phyloP scores from a whole-genome alignment of 2,797 vertebrate genomes.

The Xenopus petersii region DNA sequence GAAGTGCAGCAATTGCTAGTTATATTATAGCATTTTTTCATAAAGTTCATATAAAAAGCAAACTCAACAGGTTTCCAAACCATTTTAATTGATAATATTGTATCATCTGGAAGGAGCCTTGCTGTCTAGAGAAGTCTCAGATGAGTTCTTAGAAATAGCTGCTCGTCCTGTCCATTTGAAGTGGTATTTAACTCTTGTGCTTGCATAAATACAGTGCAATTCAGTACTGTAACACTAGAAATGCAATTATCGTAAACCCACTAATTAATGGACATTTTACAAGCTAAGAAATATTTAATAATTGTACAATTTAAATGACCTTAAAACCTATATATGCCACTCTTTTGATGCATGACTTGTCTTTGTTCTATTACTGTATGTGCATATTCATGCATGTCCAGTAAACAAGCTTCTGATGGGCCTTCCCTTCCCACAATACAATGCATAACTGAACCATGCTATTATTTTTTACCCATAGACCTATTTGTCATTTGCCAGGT shows the following conservation, averaged over 20 bases:
- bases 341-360: too few relatives aligned
- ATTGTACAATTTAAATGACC: too few relatives aligned
- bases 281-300: too few relatives aligned
- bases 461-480: constrained; percentile 15
- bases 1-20: constrained; percentile 2
- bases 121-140: constrained; percentile 30
- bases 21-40: neutral
- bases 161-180: constrained; percentile 7
- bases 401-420: too few relatives aligned
- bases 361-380: too few relatives aligned
- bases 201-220: constrained; percentile 20
- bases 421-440: neutral
- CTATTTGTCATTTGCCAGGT: constrained; percentile 27
- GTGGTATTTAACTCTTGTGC: constrained; percentile 18
- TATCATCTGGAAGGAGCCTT: constrained; percentile 40
- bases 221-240: neutral
- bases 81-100: constrained; percentile 43
- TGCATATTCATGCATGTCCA: too few relatives aligned
- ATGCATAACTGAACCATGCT: neutral
- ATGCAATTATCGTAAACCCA: neutral
- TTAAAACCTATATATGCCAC: too few relatives aligned
- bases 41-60: constrained; percentile 37
- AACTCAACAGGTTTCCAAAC: constrained; percentile 32
- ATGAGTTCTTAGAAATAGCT: constrained; percentile 39
- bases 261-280: too few relatives aligned